These are phyloP conservation scores for Plebejus argus DNA, from an alignment of 2,888 invertebrate species.

Conservation along the genomic window DNA sequence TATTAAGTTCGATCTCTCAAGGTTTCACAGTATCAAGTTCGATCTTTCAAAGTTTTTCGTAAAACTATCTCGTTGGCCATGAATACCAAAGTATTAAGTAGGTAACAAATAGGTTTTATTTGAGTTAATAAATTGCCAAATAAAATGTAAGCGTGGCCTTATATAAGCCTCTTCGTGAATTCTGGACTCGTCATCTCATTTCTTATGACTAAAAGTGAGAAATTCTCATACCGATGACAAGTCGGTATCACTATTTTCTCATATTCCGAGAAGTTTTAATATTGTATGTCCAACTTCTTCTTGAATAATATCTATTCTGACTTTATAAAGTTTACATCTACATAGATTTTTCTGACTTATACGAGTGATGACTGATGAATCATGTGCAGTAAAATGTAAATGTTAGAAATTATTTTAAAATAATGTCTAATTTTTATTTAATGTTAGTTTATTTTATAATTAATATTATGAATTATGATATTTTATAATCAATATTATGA, in stretches of 20 bases:
- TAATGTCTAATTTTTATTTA: too few relatives aligned
- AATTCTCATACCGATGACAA: background rate
- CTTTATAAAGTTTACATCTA: too few relatives aligned
- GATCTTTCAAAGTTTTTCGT: background rate
- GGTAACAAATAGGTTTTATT: background rate
- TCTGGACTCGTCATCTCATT: constrained; percentile 17
- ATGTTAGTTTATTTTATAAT: too few relatives aligned
- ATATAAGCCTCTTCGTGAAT: background rate
- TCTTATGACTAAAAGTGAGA: background rate
- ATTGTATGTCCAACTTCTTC: background rate
- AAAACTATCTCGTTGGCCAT: background rate
- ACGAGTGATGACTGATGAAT: too few relatives aligned
- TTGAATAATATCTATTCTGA: background rate
- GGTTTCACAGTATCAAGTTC: background rate
- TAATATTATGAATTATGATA: too few relatives aligned
- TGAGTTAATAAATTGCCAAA: constrained; percentile 5
- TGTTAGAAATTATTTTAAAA: too few relatives aligned
- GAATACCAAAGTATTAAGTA: background rate
- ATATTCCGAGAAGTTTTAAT: constrained; percentile 8
- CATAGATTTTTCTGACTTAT: too few relatives aligned
- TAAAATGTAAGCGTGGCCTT: constrained; percentile 16
- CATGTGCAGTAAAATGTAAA: too few relatives aligned
- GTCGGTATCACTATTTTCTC: constrained; percentile 15
- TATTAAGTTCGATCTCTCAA: background rate
- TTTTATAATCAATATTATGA: too few relatives aligned